Percentiles rank a stretch among this genome's conserved stretches.
phyloP scores from a whole-genome alignment of 2,797 vertebrate species.

The Pteronotus mesoamericanus region DNA sequence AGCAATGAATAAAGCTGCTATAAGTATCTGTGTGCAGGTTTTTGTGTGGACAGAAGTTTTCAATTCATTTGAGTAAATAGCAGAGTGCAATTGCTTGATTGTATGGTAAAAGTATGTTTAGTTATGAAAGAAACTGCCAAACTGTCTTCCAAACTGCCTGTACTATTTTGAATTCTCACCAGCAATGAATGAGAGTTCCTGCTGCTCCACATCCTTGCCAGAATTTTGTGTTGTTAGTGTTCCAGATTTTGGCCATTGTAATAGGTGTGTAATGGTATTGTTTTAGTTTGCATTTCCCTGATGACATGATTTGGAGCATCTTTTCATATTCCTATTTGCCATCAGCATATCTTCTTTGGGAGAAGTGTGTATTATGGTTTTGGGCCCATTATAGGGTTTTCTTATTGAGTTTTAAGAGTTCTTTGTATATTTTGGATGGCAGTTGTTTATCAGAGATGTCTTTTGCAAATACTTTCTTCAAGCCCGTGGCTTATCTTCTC shows the following conservation, averaged over 20 bases:
- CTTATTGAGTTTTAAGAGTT: neutral
- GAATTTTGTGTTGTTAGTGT: neutral
- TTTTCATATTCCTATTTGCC: neutral
- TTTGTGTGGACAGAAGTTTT: neutral
- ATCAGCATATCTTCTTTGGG: neutral
- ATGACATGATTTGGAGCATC: neutral
- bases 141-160: neutral
- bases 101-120: neutral
- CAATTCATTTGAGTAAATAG: neutral
- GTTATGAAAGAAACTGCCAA: neutral
- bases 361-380: neutral
- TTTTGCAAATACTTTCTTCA: neutral
- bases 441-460: neutral
- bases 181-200: neutral
- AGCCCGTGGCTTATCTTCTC: neutral
- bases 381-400: neutral
- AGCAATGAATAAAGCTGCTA: neutral
- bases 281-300: neutral
- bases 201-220: neutral
- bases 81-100: neutral
- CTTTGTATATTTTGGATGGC: neutral
- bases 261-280: neutral
- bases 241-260: neutral
- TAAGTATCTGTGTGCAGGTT: neutral
- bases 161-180: neutral